Base-by-base conservation (phyloP, 2,888 invertebrate species). In the Ectropis crepuscularia region DNA sequence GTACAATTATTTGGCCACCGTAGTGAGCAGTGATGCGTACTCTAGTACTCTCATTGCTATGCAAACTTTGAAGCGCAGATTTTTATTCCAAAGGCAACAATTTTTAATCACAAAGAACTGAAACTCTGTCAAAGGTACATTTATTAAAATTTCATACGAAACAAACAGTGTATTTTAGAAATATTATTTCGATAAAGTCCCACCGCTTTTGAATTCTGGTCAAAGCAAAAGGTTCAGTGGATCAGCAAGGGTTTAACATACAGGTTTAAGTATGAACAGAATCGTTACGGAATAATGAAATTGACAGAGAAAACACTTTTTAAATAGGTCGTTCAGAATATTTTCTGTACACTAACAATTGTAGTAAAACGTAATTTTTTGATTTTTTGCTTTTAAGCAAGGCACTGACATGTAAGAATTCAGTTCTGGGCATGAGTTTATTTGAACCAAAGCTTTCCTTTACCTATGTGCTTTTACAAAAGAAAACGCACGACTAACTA, bases 201-300 rank as follows among this genome's bases (percentile, higher is more conserved):
- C 28, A 53, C 48, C 53, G 46, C 57, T 43, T 57, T 38, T 45
- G 62, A 57, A 62, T 41, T 57, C 47, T 51, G 47, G 43, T 61
- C 57, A 57, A 51, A 57, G 39, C 10, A 39, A 57, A 63, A 63
- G 63, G 53, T 57, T 53, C 63, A 53, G 53, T 48, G 53, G 48
- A 53, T 53, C 57, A 57, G 38, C 50, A 38, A 63, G 28, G 53
- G 53, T 48, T 57, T 62, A 41, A 48, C 62, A 57, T 57, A 62
- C 46, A 46, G 46, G 61, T 46, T 57, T 42, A 11, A 53, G 38
- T 53, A 38, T 45, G 16, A 63, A 49, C 57, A 62, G 53, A 9
- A 53, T 36, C 38, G 10, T 10, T 5, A 16, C 6, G 6, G 54
- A 54, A 16, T 38, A 46, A 6, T 12, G 8, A 37, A 37, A 10